Conservation (phyloP, 2,888 invertebrate species). For the Conomelus anceps region DNA sequence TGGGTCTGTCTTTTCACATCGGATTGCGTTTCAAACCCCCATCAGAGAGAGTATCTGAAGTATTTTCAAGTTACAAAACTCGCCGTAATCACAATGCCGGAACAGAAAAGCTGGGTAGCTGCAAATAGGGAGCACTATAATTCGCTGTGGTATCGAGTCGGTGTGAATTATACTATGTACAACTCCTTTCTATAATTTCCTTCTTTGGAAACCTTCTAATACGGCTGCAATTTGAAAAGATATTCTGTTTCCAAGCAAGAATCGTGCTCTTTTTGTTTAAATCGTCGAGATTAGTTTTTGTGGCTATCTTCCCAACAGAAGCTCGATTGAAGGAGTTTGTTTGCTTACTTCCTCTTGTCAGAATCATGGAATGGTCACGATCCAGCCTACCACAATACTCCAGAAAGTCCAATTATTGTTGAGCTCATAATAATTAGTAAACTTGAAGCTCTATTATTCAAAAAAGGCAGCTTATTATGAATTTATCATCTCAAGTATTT, state of each 20-base stretch:
- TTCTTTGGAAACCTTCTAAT: background rate
- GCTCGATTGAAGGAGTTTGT: background rate
- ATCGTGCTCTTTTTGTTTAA: background rate
- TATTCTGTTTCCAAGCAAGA: background rate
- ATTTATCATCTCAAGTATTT: no score
- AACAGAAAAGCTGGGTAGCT: background rate
- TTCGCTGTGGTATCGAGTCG: background rate
- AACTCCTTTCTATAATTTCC: background rate
- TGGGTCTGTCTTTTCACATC: background rate
- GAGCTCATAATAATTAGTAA: background rate
- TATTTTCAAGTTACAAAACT: conserved; percentile 8
- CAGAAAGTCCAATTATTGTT: background rate
- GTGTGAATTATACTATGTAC: background rate
- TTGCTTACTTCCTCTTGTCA: background rate
- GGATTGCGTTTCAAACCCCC: conserved; percentile 6
- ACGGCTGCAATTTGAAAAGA: background rate
- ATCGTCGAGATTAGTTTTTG: background rate
- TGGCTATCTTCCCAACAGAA: background rate
- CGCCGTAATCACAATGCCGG: conserved; percentile 3
- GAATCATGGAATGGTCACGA: background rate
- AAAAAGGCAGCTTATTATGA: no score
- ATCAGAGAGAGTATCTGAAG: conserved; percentile 3
- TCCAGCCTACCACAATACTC: background rate
- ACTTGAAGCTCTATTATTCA: no score
- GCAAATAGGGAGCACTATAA: background rate